Evolutionary conservation across 2,888 invertebrate species (phyloP).

Genomic region (Nomada ruficornis): DNA sequence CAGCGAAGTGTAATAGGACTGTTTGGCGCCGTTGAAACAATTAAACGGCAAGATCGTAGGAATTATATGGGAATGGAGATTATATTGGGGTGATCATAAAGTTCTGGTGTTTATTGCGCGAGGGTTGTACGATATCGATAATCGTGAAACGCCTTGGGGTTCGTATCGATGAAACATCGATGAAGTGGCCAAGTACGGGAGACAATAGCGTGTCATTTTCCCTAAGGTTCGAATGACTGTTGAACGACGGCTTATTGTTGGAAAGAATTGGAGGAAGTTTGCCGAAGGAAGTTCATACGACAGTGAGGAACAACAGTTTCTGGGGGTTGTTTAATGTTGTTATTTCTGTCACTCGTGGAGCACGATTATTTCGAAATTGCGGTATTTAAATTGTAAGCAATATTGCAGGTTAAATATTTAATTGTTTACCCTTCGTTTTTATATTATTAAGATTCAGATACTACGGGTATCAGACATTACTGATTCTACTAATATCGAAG

Average conservation of each 20-base stretch:
- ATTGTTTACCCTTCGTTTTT: too few relatives aligned
- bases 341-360: too few relatives aligned
- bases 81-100: background rate
- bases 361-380: too few relatives aligned
- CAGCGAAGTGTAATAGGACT: too few relatives aligned
- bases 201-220: constrained; percentile 3
- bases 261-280: background rate
- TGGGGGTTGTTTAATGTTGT: too few relatives aligned
- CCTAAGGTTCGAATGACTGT: background rate
- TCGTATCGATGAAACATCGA: constrained; percentile 31
- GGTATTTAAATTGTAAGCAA: too few relatives aligned
- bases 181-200: constrained; percentile 12
- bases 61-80: background rate
- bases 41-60: background rate
- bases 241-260: background rate
- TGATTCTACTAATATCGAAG: too few relatives aligned
- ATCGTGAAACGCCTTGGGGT: background rate
- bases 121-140: background rate
- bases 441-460: too few relatives aligned
- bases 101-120: constrained; percentile 5
- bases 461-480: too few relatives aligned
- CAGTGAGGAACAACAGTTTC: too few relatives aligned
- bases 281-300: background rate
- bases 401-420: too few relatives aligned
- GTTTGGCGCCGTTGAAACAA: background rate